These are phyloP conservation scores for Caranx melampygus DNA, from an alignment of 2,113 vertebrate genomes.

Conservation along the genomic window DNA sequence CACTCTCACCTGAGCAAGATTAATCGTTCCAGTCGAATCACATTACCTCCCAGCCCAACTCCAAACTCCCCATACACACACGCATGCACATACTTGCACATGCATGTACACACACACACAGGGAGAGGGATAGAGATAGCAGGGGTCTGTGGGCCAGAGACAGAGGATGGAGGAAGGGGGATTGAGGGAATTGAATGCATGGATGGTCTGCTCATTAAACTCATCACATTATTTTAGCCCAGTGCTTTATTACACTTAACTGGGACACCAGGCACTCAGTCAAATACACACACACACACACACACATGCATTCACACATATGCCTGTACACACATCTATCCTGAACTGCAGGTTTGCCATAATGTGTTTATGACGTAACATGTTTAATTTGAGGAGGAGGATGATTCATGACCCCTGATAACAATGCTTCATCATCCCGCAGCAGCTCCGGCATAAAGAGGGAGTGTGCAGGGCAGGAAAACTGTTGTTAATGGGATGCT, in stretches of 20 bases:
- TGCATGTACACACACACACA: slow-evolving; percentile 38
- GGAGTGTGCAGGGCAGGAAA: slow-evolving; percentile 38
- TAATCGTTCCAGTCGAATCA: slow-evolving; percentile 81
- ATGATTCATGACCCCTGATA: slow-evolving; percentile 71
- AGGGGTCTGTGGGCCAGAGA: slow-evolving; percentile 30
- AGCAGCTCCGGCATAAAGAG: slow-evolving; percentile 51
- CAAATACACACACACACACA: slow-evolving; percentile 60
- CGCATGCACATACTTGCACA: slow-evolving; percentile 10
- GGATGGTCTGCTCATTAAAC: slow-evolving; percentile 81
- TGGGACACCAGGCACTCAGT: slow-evolving; percentile 72
- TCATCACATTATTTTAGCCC: slow-evolving; percentile 82
- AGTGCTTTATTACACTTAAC: slow-evolving; percentile 81
- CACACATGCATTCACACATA: slow-evolving; percentile 45
- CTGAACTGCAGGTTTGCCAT: slow-evolving; percentile 56
- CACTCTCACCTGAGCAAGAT: slow-evolving; percentile 84
- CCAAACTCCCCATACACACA: slow-evolving; percentile 38
- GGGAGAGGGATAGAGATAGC: background rate
- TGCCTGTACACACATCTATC: slow-evolving; percentile 21
- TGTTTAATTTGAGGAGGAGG: slow-evolving; percentile 74
- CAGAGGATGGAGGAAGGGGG: slow-evolving; percentile 35
- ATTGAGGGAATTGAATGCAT: slow-evolving; percentile 69
- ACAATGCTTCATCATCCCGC: slow-evolving; percentile 73
- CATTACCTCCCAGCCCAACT: slow-evolving; percentile 79
- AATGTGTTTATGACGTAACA: slow-evolving; percentile 66
- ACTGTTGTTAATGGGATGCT: slow-evolving; percentile 70